Conservation (phyloP, 2,113 vertebrate genomes). For the Hassar affinis region DNA sequence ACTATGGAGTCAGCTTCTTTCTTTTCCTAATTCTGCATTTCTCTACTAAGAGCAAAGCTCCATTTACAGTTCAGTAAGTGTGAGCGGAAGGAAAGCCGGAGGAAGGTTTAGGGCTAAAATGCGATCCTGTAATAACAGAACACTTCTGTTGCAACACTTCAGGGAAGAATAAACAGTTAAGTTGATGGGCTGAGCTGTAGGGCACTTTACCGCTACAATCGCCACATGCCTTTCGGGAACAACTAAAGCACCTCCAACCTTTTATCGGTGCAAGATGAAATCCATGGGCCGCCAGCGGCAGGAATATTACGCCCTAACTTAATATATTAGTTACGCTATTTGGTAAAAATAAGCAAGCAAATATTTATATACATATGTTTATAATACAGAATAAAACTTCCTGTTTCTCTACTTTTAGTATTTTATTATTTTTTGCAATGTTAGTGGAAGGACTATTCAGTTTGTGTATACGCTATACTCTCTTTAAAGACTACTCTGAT, state of each 20-base stretch:
- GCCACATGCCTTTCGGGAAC: slow-evolving; percentile 22
- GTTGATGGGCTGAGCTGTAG: neutral
- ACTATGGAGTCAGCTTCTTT: too few species aligned
- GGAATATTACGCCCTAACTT: neutral
- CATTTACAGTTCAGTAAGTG: neutral
- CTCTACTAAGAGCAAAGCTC: too few species aligned
- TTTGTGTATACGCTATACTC: neutral
- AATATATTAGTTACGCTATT: neutral
- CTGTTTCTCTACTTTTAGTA: neutral
- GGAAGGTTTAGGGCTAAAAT: neutral
- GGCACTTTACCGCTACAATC: neutral
- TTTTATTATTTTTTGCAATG: neutral
- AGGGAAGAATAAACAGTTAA: slow-evolving; percentile 7
- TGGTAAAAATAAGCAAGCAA: neutral
- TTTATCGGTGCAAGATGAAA: neutral
- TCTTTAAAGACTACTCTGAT: neutral
- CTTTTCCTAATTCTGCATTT: neutral
- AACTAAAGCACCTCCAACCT: neutral
- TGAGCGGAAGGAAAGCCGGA: neutral
- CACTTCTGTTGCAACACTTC: neutral
- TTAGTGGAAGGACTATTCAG: too few species aligned
- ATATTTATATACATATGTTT: neutral
- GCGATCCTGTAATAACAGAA: neutral
- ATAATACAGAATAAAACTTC: neutral
- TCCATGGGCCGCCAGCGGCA: neutral